phyloP scores from a whole-genome alignment of 2,797 vertebrate species.

The Taenioides sp. region DNA sequence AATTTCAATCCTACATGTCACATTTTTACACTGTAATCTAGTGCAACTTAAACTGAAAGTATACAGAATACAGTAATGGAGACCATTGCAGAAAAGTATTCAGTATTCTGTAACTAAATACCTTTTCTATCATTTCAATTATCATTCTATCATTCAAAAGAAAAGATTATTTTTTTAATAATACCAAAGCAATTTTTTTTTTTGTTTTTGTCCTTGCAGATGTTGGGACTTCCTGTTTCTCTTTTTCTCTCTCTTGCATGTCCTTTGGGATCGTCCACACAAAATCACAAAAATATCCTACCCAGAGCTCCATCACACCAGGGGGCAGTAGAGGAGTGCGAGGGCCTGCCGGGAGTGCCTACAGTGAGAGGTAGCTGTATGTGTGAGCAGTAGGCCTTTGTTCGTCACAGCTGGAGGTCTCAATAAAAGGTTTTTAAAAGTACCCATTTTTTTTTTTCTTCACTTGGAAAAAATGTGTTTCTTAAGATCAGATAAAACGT shows the following conservation, averaged over 20 bases:
- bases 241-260: constrained; percentile 15
- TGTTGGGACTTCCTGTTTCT: not conserved
- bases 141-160: too few relatives aligned
- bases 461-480: constrained; percentile 26
- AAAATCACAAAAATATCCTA: constrained; percentile 8
- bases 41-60: too few relatives aligned
- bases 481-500: constrained; percentile 27
- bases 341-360: constrained; percentile 85
- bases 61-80: too few relatives aligned
- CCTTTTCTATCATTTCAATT: too few relatives aligned
- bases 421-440: constrained; percentile 8
- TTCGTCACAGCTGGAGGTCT: constrained; percentile 44
- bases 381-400: constrained; percentile 28
- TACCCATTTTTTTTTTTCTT: not conserved
- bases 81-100: too few relatives aligned
- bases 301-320: constrained; percentile 9
- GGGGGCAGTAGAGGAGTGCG: constrained; percentile 62
- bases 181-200: not conserved
- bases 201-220: constrained; percentile 9
- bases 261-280: constrained; percentile 7
- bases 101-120: too few relatives aligned
- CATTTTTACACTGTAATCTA: too few relatives aligned
- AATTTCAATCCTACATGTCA: too few relatives aligned
- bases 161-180: not conserved
- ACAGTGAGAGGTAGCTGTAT: constrained; percentile 12